Base-by-base conservation (phyloP, 2,888 invertebrate genomes). In the Hedychridium roseum region DNA sequence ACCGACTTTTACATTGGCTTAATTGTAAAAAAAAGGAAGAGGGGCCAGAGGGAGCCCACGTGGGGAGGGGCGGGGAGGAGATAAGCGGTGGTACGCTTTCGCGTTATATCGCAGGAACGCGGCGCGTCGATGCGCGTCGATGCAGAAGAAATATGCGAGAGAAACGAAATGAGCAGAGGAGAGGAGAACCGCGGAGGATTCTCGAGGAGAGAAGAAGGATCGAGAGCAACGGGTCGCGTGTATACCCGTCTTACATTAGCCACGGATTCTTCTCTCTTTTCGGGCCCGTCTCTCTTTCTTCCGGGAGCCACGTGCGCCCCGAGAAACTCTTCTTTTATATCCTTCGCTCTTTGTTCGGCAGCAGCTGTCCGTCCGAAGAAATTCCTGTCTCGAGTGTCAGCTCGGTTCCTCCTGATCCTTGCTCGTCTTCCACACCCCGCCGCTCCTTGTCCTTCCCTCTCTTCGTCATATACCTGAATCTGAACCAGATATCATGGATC, bases 281-380 rank as follows among this genome's bases (percentile, higher is more conserved):
- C 3, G 1, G 1, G 1, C 11, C 16, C 1, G 2, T 47, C 43
- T 56, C 40, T 60, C 47, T 44, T 34, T 46, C 46, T 57, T 50
- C 50, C 59, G 56, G 42, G 59, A 64, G 72, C 73, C 76, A 76
- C 75, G 76, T 75, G 75, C 73, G 71, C 59, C 64, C 54, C 56
- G 60, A 73, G 70, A 72, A 76, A 71, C 70, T 73, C 70, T 69
- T 71, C 66, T 72, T 68, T 72, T 69, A 70, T 73, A 75, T 70
- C 64, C 63, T 66, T 66, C 60, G 57, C 67, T 65, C 69, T 71
- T 74, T 73, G 70, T 74, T 72, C 71, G 64, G 59, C 66, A 64
- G 66, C 72, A 76, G 76, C 75, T 74, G 74, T 74, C 73, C 71
- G 67, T 58, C 66, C 60, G 60, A 70, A 71, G 74, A 70, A 76